Evolutionary conservation across 2,113 vertebrate genomes (phyloP), one percentile per base, ranked within the genome.

Genomic region (Mionectes macconnelli): DNA sequence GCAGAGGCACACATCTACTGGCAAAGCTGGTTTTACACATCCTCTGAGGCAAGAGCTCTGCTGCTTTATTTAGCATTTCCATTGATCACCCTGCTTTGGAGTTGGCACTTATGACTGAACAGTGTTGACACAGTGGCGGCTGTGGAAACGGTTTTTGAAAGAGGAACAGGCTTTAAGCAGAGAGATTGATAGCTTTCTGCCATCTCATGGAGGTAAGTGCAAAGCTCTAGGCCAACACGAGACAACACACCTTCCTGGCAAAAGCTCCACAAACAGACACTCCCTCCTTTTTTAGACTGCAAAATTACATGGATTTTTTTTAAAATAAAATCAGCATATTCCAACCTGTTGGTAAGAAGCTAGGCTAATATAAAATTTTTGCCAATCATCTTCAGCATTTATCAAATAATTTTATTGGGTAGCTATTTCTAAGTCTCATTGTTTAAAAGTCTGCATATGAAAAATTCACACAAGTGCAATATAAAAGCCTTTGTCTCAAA

Each of bases 51-150:
- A 92, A 90, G 56, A 90, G 60, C 44, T 70, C 68, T 21, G 27
- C 42, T 84, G 76, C 72, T 97, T 92, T 93, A 81, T 95, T 94
- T 96, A 93, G 86, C 47, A 56, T 84, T 92, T 93, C 64, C 80
- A 94, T 90, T 92, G 95, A 94, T 90, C 90, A 75, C 44, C 18
- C 64, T 67, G 83, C 89, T 95, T 42, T 73, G 52, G 82, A 74
- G 63, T 24, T 92, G 83, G 90, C 80, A 92, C 70, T 87, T 87
- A 63, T 2, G 8, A 67, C 42, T 31, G 57, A 89, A 86, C 0
- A 0, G 33, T 67, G 76, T 90, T 93, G 85, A 95, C 79, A 85
- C 31, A 77, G 84, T 3, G 2, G 31, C 0, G 16, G 72, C 85
- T 77, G 37, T 63, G 64, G 80, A 62, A 96, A 89, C 14, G 55